phyloP scores from a whole-genome alignment of 2,797 vertebrate genomes.

The Benthosema pterotum region DNA sequence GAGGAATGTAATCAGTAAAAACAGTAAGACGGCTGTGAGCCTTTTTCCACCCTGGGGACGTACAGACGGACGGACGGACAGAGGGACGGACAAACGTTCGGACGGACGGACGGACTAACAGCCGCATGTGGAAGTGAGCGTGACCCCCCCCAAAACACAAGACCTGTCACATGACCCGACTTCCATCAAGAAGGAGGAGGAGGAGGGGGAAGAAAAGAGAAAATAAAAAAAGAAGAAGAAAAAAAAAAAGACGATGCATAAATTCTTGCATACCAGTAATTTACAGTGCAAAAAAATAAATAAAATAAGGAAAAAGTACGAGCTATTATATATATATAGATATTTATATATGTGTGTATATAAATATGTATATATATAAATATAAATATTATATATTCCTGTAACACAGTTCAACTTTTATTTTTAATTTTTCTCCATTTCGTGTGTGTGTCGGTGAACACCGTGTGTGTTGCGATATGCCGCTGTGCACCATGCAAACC shows the following conservation, averaged over 20 bases:
- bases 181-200: constrained; percentile 54
- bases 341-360: constrained; percentile 25
- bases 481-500: constrained; percentile 69
- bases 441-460: constrained; percentile 77
- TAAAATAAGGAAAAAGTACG: constrained; percentile 68
- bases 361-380: constrained; percentile 47
- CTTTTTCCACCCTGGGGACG: constrained; percentile 34
- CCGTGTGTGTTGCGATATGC: constrained; percentile 72
- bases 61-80: constrained; percentile 14
- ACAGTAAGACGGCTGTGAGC: constrained; percentile 46
- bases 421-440: constrained; percentile 65
- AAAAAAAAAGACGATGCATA: constrained; percentile 69
- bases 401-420: constrained; percentile 78
- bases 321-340: constrained; percentile 71
- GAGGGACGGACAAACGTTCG: no score
- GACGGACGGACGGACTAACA: constrained; percentile 44
- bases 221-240: constrained; percentile 33
- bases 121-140: constrained; percentile 52
- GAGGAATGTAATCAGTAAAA: constrained; percentile 55
- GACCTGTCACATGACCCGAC: constrained; percentile 57
- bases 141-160: constrained; percentile 61
- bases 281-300: constrained; percentile 77
- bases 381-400: constrained; percentile 77
- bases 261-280: constrained; percentile 75
- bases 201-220: constrained; percentile 28